Base-by-base conservation (phyloP, 2,113 vertebrate species). In the Nestor notabilis region DNA sequence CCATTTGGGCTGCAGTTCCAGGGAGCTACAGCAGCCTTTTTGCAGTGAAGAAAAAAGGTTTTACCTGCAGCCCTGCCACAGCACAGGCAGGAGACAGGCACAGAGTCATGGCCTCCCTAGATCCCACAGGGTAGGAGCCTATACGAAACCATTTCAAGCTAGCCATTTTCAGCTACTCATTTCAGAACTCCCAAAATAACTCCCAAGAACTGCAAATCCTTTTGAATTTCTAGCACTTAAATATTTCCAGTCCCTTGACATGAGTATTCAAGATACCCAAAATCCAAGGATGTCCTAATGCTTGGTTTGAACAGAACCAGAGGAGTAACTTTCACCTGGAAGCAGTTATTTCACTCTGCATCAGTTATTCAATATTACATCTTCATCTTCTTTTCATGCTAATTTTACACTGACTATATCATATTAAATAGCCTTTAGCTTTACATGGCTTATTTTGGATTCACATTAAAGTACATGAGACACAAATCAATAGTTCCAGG, bases 401-500 rank as follows among this genome's bases (percentile, higher is more conserved):
- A 61, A n/a, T 94, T 94, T 94, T 83, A 92, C 90, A 74, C 75
- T 56, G 41, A 72, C 76, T 87, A 94, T 85, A 83, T 60, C 83
- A 69, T 86, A 77, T 92, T 95, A 95, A 89, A 70, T 70, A 74
- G 27, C 13, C 33, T 28, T 80, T 95, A 83, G 83, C 66, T 90
- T 93, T 90, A 63, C 80, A 88, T 86, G 43, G 14, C 27, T 93
- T 77, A 46, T 90, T 93, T 86, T 8, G 10, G 35, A 88, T 81
- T 93, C 43, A 58, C 9, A 52, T 88, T 58, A 71, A 79, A 90
- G 79, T 35, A 91, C 43, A 75, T 60, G 78, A 91, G 27, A 72
- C 24, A 95, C 82, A 88, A 90, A 75, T 65, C 44, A 47, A 35
- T 70, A 39, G n/a, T 84, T 95, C 31, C 70, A 76, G 28, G 37